phyloP scores from a whole-genome alignment of 1,140 invertebrate genomes.

The Antheraea pernyi region DNA sequence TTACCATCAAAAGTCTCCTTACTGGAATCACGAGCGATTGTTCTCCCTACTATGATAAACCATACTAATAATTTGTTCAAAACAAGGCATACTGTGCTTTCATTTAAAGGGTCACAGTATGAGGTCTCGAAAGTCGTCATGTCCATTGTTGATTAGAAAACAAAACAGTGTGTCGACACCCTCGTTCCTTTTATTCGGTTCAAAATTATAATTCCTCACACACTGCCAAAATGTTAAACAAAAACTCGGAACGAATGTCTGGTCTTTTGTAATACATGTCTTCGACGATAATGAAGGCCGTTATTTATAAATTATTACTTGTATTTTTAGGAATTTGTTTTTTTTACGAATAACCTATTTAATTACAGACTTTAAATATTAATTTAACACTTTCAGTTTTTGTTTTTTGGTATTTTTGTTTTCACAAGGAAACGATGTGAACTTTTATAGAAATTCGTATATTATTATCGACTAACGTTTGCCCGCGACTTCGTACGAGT shows the following conservation, averaged over 20 bases:
- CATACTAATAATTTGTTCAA: slow-evolving; percentile 76
- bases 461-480: too few species aligned
- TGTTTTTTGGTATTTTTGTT: too few species aligned
- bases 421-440: too few species aligned
- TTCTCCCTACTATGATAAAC: slow-evolving; percentile 66
- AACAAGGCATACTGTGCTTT: slow-evolving; percentile 56
- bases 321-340: too few species aligned
- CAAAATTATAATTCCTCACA: slow-evolving; percentile 61
- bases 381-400: too few species aligned
- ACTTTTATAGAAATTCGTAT: too few species aligned
- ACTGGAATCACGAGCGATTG: slow-evolving; percentile 68
- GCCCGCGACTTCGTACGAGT: too few species aligned
- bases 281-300: slow-evolving; percentile 57
- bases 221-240: slow-evolving; percentile 51
- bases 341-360: too few species aligned
- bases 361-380: too few species aligned
- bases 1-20: slow-evolving; percentile 43
- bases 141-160: slow-evolving; percentile 66
- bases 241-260: slow-evolving; percentile 63
- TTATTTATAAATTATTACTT: slow-evolving; percentile 63
- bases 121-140: slow-evolving; percentile 59
- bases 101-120: slow-evolving; percentile 61
- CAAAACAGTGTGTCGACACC: slow-evolving; percentile 74
- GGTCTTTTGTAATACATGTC: slow-evolving; percentile 44
- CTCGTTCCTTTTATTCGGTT: slow-evolving; percentile 62